Conservation (phyloP, 2,888 invertebrate genomes). For the Habroteleia sp. region DNA sequence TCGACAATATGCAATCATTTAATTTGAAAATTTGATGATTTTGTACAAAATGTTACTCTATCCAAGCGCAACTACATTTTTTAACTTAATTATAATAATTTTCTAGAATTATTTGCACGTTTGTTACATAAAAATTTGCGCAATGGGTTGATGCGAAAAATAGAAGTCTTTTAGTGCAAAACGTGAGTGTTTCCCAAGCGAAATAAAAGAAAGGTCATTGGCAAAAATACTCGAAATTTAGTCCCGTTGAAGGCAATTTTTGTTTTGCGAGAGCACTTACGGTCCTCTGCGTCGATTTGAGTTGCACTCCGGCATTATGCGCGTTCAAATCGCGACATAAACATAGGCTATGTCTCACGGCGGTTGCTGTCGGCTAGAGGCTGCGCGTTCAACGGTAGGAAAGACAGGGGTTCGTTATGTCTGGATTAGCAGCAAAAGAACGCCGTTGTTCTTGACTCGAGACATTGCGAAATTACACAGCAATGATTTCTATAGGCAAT, state of each 20-base stretch:
- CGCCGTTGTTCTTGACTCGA: slow-evolving; percentile 59
- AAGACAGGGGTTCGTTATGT: slow-evolving; percentile 54
- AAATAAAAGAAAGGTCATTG: slow-evolving; percentile 23
- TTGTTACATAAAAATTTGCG: too few species aligned
- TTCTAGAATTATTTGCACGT: too few species aligned
- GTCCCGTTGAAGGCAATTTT: slow-evolving; percentile 40
- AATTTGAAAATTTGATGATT: too few species aligned
- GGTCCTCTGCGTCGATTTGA: slow-evolving; percentile 36
- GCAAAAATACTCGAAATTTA: slow-evolving; percentile 12
- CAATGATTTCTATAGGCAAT: slow-evolving; percentile 33
- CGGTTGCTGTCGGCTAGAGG: slow-evolving; percentile 19
- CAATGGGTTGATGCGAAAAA: background rate
- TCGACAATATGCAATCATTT: too few species aligned
- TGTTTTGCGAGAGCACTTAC: slow-evolving; percentile 47
- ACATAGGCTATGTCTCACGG: slow-evolving; percentile 28
- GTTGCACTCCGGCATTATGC: slow-evolving; percentile 44
- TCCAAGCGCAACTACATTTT: too few species aligned
- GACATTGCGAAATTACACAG: slow-evolving; percentile 52
- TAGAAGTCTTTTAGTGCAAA: background rate
- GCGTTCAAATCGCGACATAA: slow-evolving; percentile 36
- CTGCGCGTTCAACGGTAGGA: slow-evolving; percentile 21
- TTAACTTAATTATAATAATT: too few species aligned
- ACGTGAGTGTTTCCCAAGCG: background rate
- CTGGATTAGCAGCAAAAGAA: slow-evolving; percentile 59
- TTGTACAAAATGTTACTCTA: too few species aligned